phyloP scores from a whole-genome alignment of 2,113 vertebrate species.

The Terrapene triunguis region DNA sequence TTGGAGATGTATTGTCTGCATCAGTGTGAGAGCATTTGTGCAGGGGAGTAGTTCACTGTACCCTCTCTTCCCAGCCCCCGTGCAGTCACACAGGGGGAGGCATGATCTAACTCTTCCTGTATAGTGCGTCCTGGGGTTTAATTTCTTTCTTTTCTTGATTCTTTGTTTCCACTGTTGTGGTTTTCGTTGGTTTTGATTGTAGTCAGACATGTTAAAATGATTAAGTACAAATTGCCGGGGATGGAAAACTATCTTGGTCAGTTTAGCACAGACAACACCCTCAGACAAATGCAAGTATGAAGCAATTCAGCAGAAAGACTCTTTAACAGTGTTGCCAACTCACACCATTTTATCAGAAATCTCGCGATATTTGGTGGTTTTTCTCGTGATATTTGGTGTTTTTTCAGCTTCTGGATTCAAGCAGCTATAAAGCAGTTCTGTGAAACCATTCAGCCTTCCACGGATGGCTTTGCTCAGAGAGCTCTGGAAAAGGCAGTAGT shows the following conservation, averaged over 20 bases:
- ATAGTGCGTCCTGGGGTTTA: neutral
- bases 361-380: neutral
- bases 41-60: neutral
- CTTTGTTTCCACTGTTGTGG: conserved; percentile 39
- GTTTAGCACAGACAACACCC: rapidly evolving
- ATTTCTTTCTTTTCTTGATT: conserved; percentile 31
- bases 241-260: neutral
- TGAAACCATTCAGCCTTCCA: conserved; percentile 39
- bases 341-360: neutral
- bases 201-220: neutral
- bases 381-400: neutral
- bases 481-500: conserved; percentile 11
- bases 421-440: conserved; percentile 39
- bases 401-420: neutral
- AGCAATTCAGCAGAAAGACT: neutral
- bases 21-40: neutral
- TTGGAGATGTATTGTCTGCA: neutral
- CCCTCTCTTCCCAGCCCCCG: neutral
- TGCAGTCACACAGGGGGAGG: neutral
- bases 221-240: neutral
- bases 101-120: neutral
- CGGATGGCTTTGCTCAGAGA: conserved; percentile 45
- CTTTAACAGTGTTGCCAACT: neutral
- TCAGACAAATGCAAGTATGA: neutral
- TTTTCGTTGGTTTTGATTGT: neutral